A percentile compares a stretch with the other conserved stretches of the same genome.
Evolutionary conservation across 1,140 invertebrate genomes (phyloP).

Genomic region (Ceratosolen solmsi): DNA sequence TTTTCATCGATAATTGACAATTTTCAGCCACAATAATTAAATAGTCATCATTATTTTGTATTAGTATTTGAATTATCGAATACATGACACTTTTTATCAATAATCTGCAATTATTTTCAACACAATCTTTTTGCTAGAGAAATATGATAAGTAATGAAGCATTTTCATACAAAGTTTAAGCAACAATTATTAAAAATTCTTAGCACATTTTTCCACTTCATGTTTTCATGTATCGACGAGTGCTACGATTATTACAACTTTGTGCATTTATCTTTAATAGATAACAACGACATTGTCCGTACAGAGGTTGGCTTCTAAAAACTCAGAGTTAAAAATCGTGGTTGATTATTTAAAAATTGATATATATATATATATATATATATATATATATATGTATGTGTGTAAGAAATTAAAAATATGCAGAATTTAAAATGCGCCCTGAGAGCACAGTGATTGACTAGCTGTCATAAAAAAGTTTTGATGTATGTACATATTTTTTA

Average conservation of each 20-base stretch:
- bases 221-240: background rate
- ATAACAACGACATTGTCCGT: background rate
- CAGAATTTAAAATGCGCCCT: conserved; percentile 42
- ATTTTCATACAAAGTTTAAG: no score
- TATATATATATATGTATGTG: no score
- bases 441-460: conserved; percentile 44
- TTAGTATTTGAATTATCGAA: no score
- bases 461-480: conserved; percentile 47
- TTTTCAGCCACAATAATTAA: background rate
- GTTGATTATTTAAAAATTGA: conserved; percentile 47
- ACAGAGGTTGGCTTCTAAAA: background rate
- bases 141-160: no score
- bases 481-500: conserved; percentile 46
- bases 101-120: no score
- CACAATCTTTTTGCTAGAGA: no score
- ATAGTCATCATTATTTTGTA: background rate
- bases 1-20: no score
- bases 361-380: no score
- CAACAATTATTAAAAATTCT: no score
- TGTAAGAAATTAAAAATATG: conserved; percentile 46
- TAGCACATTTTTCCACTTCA: no score
- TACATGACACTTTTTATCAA: no score
- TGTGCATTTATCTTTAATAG: background rate
- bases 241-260: background rate
- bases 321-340: conserved; percentile 24